Base-by-base conservation (phyloP, 2,113 vertebrate species). In the Eclectus roratus region DNA sequence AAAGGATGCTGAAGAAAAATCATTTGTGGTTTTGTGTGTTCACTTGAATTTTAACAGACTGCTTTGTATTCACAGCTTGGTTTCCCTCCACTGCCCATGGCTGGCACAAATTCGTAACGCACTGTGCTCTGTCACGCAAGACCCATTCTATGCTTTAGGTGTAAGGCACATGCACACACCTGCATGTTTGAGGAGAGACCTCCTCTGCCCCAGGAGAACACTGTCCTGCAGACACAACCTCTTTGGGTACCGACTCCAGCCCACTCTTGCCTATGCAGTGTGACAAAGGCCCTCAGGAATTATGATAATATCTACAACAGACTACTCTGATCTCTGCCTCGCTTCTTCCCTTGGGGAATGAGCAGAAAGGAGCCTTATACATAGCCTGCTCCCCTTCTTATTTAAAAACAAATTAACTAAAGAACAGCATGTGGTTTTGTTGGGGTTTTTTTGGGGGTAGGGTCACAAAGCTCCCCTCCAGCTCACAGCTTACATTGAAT, bases 61-160 rank as follows among this genome's bases (percentile, higher is more conserved):
- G 52, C 47, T 89, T 68, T 85, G 47, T 60, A 37, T 68, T 91
- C 69, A 80, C 60, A 91, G 64, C 80, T 84, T 74, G 61, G 29
- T 84, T 65, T 80, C 65, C 79, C 64, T 70, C 84, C 64, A 47
- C 72, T 10, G 8, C 73, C 35, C 82, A 25, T 7, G 29, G 64
- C 72, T 71, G 72, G 89, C 91, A 65, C 55, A 72, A 83, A 76
- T 25, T 60, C 72, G 29, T 23, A 33, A 37, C 9, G 72, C 73
- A 55, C 74, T 2, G 20, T 39, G 83, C 90, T 77, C 69, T 43
- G n/a, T 55, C 91, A 64, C 7, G 29, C 85, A 41, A 73, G 60
- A 70, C 27, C 68, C 33, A 5, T 72, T 68, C 61, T 10, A 29
- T 4, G 0, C 25, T 28, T 47, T 29, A 9, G n/a, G 55, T 2